Conservation (phyloP, 2,888 invertebrate genomes). For the Psylliodes chrysocephalus region DNA sequence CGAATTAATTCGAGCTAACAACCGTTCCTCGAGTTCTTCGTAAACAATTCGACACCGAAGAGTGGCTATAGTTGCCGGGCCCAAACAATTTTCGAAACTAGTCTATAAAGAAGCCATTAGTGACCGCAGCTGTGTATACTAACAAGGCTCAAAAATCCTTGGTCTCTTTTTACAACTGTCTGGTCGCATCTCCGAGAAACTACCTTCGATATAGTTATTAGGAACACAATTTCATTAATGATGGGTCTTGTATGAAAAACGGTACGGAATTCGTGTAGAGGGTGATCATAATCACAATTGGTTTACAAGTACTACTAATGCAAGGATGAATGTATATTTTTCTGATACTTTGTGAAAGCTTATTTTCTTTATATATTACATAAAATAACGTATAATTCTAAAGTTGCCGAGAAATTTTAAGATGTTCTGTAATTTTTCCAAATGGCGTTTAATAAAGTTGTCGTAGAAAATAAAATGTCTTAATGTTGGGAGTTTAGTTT, state of each 20-base stretch:
- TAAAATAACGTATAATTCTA: too few species aligned
- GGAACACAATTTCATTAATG: conserved; percentile 50
- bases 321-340: too few species aligned
- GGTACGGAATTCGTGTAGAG: neutral
- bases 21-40: neutral
- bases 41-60: conserved; percentile 2
- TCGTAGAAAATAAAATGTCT: too few species aligned
- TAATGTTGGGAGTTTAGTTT: too few species aligned
- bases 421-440: too few species aligned
- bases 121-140: conserved; percentile 46
- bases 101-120: conserved; percentile 48
- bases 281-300: too few species aligned
- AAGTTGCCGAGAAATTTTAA: too few species aligned
- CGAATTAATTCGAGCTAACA: neutral
- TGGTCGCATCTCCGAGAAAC: conserved; percentile 15
- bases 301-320: too few species aligned
- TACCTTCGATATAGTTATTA: conserved; percentile 52
- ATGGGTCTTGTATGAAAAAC: conserved; percentile 37
- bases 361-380: too few species aligned
- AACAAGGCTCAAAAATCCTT: conserved; percentile 46
- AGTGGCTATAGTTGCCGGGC: too few species aligned
- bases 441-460: too few species aligned
- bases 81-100: conserved; percentile 29
- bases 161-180: conserved; percentile 26
- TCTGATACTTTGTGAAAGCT: too few species aligned